A percentile compares a stretch with the other conserved stretches of the same genome.
These are phyloP conservation scores for Otocyon megalotis DNA, from an alignment of 2,113 vertebrate genomes.

Conservation along the genomic window DNA sequence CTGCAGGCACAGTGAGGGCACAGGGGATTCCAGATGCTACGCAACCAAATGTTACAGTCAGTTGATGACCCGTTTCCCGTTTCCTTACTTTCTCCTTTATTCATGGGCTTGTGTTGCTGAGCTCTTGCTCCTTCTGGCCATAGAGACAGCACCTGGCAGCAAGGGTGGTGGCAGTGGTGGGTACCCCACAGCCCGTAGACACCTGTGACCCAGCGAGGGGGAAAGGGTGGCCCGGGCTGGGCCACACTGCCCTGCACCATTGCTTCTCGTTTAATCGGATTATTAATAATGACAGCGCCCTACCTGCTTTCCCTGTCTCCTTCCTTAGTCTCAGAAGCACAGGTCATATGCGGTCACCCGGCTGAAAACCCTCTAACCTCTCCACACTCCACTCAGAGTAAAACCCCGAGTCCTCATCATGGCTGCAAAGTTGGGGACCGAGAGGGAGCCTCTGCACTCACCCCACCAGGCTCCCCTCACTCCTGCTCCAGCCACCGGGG, in stretches of 20 bases:
- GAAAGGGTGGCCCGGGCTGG: neutral
- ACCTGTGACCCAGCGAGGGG: neutral
- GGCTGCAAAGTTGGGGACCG: neutral
- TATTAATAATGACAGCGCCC: neutral
- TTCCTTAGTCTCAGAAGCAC: neutral
- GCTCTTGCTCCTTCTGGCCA: neutral
- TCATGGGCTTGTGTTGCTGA: neutral
- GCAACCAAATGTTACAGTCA: slow-evolving; percentile 85
- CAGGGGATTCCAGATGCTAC: slow-evolving; percentile 87
- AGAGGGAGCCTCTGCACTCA: neutral
- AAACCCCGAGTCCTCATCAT: neutral
- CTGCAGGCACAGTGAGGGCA: slow-evolving; percentile 94
- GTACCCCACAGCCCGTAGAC: no score
- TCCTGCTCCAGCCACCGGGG: neutral
- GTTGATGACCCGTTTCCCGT: slow-evolving; percentile 73
- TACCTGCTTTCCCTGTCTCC: neutral
- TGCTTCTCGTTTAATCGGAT: neutral
- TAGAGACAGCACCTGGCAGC: neutral
- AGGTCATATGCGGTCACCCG: neutral
- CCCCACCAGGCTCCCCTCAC: neutral
- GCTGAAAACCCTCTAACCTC: neutral
- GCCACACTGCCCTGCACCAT: rapidly evolving
- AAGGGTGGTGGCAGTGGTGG: neutral
- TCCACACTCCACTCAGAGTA: neutral
- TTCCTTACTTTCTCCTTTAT: slow-evolving; percentile 69